Evolutionary conservation across 2,888 invertebrate species (phyloP).

Genomic region (Troides aeacus): DNA sequence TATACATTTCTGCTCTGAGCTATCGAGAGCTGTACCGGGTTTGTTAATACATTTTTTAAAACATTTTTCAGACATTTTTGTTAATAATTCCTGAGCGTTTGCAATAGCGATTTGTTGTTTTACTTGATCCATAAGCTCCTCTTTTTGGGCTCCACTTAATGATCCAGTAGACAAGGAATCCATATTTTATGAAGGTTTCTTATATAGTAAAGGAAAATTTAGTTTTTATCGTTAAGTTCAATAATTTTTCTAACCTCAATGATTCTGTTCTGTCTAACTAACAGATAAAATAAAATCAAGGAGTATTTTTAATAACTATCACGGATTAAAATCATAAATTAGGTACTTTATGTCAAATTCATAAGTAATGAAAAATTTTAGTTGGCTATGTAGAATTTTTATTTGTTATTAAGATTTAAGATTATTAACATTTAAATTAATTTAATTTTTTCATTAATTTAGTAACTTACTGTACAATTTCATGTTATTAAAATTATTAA

Average conservation of each 20-base stretch:
- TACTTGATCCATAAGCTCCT: slow-evolving; percentile 95
- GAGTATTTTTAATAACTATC: neutral
- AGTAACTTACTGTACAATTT: too few relatives aligned
- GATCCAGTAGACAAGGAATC: slow-evolving; percentile 78
- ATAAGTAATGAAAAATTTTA: too few relatives aligned
- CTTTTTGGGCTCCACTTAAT: slow-evolving; percentile 86
- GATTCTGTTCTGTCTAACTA: neutral
- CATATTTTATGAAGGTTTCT: slow-evolving; percentile 61
- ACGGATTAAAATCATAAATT: too few relatives aligned
- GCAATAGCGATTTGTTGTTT: slow-evolving; percentile 97
- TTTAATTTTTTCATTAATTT: too few relatives aligned
- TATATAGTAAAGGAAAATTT: slow-evolving; percentile 12
- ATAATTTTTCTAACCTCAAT: slow-evolving; percentile 25
- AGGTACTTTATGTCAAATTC: too few relatives aligned
- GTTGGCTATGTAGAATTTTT: too few relatives aligned
- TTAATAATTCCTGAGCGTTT: slow-evolving; percentile 94
- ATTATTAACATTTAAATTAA: too few relatives aligned
- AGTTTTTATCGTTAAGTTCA: slow-evolving; percentile 7
- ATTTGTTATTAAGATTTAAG: too few relatives aligned
- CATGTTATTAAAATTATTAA: too few relatives aligned
- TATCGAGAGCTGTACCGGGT: slow-evolving; percentile 93
- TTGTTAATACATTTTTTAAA: slow-evolving; percentile 96
- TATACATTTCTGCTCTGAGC: slow-evolving; percentile 96
- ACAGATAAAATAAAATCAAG: neutral
- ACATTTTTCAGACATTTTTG: slow-evolving; percentile 98